Base-by-base conservation (phyloP, 2,113 vertebrate genomes). In the Forbesichthys papilliferus region DNA sequence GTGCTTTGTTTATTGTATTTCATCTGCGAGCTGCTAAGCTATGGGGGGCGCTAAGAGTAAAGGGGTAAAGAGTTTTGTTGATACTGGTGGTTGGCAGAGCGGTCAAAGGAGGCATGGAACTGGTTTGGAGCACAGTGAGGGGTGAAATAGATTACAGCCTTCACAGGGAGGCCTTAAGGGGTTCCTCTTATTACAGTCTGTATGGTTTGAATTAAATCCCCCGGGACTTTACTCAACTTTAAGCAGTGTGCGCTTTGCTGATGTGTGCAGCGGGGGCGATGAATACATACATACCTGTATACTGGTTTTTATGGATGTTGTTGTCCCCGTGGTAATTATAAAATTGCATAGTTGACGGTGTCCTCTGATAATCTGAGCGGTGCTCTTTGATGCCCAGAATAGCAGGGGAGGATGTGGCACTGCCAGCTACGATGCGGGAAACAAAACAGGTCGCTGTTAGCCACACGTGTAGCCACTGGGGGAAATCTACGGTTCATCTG, bases 311-410 rank as follows among this genome's bases (percentile, higher is more conserved):
- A 61, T 95, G 94, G 63, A 91, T 77, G 75, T 91, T 92, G 91
- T 91, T 87, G 74, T 98, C 97, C 34, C 94, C 96, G 89, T 96
- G 95, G 93, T 91, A 95, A 80, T 93, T 96, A 87, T 96, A 98
- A 94, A 97, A 96, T 94, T 99, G 97, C 96, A 98, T 93, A 95
- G 97, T 91, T 78, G 95, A 91, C 86, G 94, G 95, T 4, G 94
- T 92, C 86, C 95, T 95, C 83, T 96, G 95, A 14, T 96, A 97
- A 55, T 98, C 94, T 59, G 94, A 95, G 86, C 93, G 94, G 82
- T 95, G 94, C 73, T 98, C 97, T 89, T 95, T 92, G 85, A 96
- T 94, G 84, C 95, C 96, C 91, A 99, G 85, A 83, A 96, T 83
- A 49, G 96, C 95, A 71, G 97, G 96, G 84, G 97, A 99, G 1